Percentiles rank a stretch among this genome's conserved stretches.
These are phyloP conservation scores for Pheosia gnoma DNA, from an alignment of 2,888 invertebrate species.

Conservation along the genomic window DNA sequence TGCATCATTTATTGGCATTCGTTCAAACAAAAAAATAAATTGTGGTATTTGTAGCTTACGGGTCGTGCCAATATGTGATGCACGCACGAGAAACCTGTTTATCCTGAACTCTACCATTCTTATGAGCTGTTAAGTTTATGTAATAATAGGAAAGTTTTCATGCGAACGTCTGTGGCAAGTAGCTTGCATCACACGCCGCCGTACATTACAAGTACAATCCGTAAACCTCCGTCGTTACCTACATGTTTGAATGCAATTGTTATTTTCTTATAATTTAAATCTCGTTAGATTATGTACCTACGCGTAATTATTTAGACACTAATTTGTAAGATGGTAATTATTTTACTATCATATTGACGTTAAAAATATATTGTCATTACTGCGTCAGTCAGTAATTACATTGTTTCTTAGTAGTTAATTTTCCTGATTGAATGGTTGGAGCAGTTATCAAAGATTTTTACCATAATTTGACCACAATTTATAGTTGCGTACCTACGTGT, in stretches of 20 bases:
- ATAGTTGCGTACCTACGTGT: neutral
- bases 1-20: neutral
- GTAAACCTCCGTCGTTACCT: slow-evolving; percentile 30
- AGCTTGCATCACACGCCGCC: slow-evolving; percentile 30
- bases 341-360: slow-evolving; percentile 23
- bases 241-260: slow-evolving; percentile 66
- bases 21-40: too few species aligned
- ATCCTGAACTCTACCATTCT: slow-evolving; percentile 7
- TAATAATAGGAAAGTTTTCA: slow-evolving; percentile 11
- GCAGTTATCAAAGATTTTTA: slow-evolving; percentile 11
- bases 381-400: neutral
- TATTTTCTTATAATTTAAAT: slow-evolving; percentile 62
- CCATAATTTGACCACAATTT: slow-evolving; percentile 17
- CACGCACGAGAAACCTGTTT: too few species aligned
- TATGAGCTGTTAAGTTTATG: slow-evolving; percentile 8
- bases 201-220: slow-evolving; percentile 70
- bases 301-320: slow-evolving; percentile 36
- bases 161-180: slow-evolving; percentile 11
- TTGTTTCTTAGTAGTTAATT: slow-evolving; percentile 1
- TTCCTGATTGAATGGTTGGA: neutral
- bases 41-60: too few species aligned
- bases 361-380: neutral
- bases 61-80: too few species aligned
- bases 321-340: slow-evolving; percentile 39
- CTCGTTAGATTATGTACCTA: slow-evolving; percentile 61